Conservation (phyloP, 2,888 invertebrate species). For the Apotomis turbidana region DNA sequence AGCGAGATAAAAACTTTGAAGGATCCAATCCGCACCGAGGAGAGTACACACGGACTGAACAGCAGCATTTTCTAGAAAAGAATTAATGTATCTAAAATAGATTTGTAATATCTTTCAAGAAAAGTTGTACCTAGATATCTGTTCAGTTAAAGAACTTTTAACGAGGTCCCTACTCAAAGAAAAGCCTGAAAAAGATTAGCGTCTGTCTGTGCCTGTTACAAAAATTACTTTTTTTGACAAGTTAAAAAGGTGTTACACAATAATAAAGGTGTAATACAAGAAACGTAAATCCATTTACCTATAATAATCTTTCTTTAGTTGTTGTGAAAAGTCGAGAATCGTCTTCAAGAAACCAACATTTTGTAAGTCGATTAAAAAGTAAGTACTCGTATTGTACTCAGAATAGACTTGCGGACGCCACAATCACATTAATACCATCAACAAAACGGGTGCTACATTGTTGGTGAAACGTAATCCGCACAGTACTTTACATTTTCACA, state of each 20-base stretch:
- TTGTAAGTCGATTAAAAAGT: no score
- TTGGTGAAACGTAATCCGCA: no score
- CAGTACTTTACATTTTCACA: no score
- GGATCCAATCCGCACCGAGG: conserved; percentile 41
- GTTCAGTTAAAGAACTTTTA: conserved; percentile 25
- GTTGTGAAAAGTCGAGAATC: no score
- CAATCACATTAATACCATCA: no score
- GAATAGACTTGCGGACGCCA: no score
- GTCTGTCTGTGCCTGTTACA: background rate
- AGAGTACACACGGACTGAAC: conserved; percentile 29
- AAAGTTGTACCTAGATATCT: conserved; percentile 17
- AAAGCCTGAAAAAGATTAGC: conserved; percentile 3
- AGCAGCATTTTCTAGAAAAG: conserved; percentile 12
- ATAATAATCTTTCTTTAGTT: no score
- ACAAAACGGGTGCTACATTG: no score
- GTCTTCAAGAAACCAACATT: no score
- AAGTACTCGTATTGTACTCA: no score
- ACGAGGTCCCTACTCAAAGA: conserved; percentile 17
- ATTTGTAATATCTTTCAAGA: conserved; percentile 12
- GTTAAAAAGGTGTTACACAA: background rate
- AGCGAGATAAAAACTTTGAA: conserved; percentile 58
- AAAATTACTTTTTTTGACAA: background rate
- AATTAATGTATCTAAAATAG: conserved; percentile 21
- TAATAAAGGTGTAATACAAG: no score
- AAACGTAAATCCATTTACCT: no score